Conservation (phyloP, 2,113 vertebrate genomes). For the Paramisgurnus dabryanus region DNA sequence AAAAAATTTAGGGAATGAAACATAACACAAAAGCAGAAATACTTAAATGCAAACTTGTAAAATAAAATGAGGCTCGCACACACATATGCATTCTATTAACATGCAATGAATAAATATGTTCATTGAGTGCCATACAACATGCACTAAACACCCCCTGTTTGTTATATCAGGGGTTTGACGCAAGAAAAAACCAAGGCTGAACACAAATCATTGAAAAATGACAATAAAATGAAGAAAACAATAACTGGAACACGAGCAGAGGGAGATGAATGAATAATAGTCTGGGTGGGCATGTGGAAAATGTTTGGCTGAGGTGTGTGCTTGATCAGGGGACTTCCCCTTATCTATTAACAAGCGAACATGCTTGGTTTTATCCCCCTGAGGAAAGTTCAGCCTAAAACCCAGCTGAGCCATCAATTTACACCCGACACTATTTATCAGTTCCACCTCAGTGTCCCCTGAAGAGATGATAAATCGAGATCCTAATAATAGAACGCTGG, state of each 20-base stretch:
- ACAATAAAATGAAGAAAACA: constrained; percentile 10
- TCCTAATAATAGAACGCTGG: background rate
- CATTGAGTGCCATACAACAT: background rate
- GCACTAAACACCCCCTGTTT: constrained; percentile 1
- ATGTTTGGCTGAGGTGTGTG: constrained; percentile 3
- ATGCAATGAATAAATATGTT: background rate
- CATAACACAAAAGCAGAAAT: constrained; percentile 60
- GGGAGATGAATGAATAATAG: constrained; percentile 7
- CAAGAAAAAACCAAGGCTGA: background rate
- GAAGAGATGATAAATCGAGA: background rate
- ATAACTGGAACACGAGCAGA: constrained; percentile 3
- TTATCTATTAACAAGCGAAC: constrained; percentile 22
- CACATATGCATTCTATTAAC: constrained; percentile 30
- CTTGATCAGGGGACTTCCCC: constrained; percentile 1
- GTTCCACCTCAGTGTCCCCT: constrained; percentile 2
- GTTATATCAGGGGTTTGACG: background rate
- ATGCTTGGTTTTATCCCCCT: constrained; percentile 2
- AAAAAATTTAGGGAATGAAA: constrained; percentile 55
- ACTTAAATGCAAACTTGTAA: constrained; percentile 36
- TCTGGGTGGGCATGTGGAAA: constrained; percentile 22
- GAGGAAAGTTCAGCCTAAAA: constrained; percentile 9
- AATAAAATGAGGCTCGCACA: constrained; percentile 55
- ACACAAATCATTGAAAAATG: background rate
- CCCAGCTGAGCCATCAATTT: constrained; percentile 7
- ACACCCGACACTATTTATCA: background rate